phyloP scores from a whole-genome alignment of 2,888 invertebrate species.

The Camptogramma bilineatum region DNA sequence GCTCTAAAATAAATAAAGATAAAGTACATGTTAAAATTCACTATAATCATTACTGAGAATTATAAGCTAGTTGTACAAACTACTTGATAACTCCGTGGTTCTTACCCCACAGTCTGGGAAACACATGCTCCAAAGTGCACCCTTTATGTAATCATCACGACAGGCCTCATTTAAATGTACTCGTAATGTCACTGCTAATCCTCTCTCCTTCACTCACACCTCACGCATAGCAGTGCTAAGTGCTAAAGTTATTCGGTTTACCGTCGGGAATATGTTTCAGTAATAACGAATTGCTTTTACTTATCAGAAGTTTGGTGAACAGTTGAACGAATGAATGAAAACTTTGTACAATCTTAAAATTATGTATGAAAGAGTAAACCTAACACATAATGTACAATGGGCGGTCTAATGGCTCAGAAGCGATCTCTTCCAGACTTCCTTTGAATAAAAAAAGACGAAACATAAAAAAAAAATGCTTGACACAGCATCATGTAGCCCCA shows the following conservation, averaged over 20 bases:
- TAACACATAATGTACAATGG: too few relatives aligned
- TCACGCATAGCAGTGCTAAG: slow-evolving; percentile 64
- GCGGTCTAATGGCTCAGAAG: too few relatives aligned
- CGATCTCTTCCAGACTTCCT: too few relatives aligned
- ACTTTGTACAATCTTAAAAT: too few relatives aligned
- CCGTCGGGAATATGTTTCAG: slow-evolving; percentile 45
- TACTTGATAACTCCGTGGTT: background rate
- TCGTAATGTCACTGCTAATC: slow-evolving; percentile 31
- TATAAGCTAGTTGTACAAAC: too few relatives aligned
- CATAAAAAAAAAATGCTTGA: too few relatives aligned
- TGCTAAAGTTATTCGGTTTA: slow-evolving; percentile 57
- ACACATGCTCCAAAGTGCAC: slow-evolving; percentile 6
- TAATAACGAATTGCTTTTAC: slow-evolving; percentile 73
- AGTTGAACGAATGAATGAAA: slow-evolving; percentile 3
- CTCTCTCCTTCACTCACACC: slow-evolving; percentile 46
- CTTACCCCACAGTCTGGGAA: background rate
- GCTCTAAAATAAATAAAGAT: too few relatives aligned
- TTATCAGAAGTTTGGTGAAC: slow-evolving; percentile 1
- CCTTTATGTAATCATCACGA: slow-evolving; percentile 20
- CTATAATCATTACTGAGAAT: too few relatives aligned
- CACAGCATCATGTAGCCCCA: too few relatives aligned
- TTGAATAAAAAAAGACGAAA: too few relatives aligned
- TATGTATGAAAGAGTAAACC: too few relatives aligned
- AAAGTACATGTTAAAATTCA: too few relatives aligned
- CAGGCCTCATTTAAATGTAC: slow-evolving; percentile 29